A percentile compares a stretch with the other conserved stretches of the same genome.
Evolutionary conservation across 2,113 vertebrate species (phyloP).

Genomic region (Microcebus jonahi): DNA sequence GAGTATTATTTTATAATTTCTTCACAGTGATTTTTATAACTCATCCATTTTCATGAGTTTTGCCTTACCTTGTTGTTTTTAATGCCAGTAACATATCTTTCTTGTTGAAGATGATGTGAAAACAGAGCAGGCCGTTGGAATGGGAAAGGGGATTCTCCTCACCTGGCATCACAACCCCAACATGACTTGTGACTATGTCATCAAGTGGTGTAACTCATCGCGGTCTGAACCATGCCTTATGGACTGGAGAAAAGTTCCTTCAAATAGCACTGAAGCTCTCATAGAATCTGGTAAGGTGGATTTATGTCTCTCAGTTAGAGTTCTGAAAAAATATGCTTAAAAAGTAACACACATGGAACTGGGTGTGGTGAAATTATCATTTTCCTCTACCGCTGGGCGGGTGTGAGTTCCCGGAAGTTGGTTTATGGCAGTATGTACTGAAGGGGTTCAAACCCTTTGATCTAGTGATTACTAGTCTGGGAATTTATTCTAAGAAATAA

Average conservation of each 20-base stretch:
- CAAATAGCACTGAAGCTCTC: conserved; percentile 78
- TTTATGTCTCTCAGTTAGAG: background rate
- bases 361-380: rapidly evolving
- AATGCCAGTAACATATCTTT: background rate
- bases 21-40: background rate
- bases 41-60: background rate
- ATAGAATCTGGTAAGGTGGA: conserved; percentile 86
- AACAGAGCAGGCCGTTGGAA: conserved; percentile 78
- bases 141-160: conserved; percentile 83
- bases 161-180: conserved; percentile 83
- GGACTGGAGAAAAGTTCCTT: conserved; percentile 86
- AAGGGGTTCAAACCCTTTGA: background rate
- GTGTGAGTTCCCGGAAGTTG: background rate
- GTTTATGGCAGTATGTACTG: background rate
- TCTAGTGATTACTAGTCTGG: background rate
- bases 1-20: background rate
- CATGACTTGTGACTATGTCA: conserved; percentile 85
- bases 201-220: conserved; percentile 85
- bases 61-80: background rate
- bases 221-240: conserved; percentile 78
- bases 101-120: conserved; percentile 79
- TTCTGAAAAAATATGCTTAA: background rate
- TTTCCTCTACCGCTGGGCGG: background rate
- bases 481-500: background rate
- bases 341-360: background rate